Evolutionary conservation across 2,113 vertebrate genomes (phyloP).

Genomic region (Petromus typicus): DNA sequence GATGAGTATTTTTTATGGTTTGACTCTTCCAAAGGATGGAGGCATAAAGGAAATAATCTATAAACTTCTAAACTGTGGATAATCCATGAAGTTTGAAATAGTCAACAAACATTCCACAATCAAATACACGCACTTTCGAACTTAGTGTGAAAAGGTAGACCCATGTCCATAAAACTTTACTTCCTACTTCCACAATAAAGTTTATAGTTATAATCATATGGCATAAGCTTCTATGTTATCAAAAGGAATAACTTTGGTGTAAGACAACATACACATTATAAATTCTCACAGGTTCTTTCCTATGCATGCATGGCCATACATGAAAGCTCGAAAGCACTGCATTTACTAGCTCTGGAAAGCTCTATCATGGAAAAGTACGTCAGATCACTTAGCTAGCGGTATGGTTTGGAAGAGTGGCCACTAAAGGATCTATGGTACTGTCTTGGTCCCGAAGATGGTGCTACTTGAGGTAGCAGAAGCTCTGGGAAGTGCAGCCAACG

Average conservation of each 20-base stretch:
- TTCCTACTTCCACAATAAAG: not conserved
- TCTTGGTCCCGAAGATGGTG: not conserved
- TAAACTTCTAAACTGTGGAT: conserved; percentile 39
- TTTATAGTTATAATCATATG: not conserved
- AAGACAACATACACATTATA: not conserved
- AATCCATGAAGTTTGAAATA: conserved; percentile 4
- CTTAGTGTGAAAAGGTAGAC: not conserved
- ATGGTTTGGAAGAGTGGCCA: not conserved
- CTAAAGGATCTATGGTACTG: not conserved
- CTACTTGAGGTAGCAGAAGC: not conserved
- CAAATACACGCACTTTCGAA: not conserved
- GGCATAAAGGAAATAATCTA: not conserved
- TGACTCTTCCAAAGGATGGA: not conserved
- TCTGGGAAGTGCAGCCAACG: not conserved
- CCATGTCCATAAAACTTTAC: not conserved
- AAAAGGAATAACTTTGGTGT: not conserved
- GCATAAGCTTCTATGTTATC: not conserved
- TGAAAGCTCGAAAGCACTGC: not conserved
- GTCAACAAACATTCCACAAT: not conserved
- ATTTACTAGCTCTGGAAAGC: not conserved
- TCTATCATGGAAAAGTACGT: not conserved
- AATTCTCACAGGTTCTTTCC: not conserved
- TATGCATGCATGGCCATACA: not conserved
- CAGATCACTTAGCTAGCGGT: not conserved
- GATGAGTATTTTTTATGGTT: not conserved